Conservation (phyloP, 1,140 invertebrate genomes). For the Limonius californicus region DNA sequence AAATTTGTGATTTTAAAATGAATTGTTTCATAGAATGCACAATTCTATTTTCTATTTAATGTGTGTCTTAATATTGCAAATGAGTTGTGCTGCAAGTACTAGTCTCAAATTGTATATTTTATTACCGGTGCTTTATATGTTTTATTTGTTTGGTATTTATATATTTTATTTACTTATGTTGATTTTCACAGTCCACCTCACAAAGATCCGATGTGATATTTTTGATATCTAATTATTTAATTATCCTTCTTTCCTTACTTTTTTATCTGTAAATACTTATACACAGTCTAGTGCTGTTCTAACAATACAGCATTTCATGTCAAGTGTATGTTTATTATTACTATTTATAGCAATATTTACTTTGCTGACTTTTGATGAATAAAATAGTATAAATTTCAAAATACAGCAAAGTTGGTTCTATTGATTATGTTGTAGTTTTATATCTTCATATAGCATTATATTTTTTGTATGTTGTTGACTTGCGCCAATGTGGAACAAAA, state of each 20-base stretch:
- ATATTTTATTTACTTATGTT: slow-evolving; percentile 11
- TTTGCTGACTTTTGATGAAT: neutral
- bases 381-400: neutral
- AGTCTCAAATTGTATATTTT: slow-evolving; percentile 2
- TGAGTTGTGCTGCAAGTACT: slow-evolving; percentile 7
- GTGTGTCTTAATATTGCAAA: neutral
- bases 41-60: slow-evolving; percentile 3
- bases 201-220: slow-evolving; percentile 16
- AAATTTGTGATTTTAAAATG: too few relatives aligned
- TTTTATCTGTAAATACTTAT: neutral
- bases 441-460: slow-evolving; percentile 37
- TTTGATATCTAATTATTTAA: slow-evolving; percentile 10
- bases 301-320: slow-evolving; percentile 3
- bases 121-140: slow-evolving; percentile 1
- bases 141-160: slow-evolving; percentile 15
- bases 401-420: neutral
- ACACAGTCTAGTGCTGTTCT: neutral
- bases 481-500: slow-evolving; percentile 47
- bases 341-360: slow-evolving; percentile 5
- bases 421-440: slow-evolving; percentile 33
- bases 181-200: slow-evolving; percentile 9
- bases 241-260: slow-evolving; percentile 18
- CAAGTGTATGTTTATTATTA: slow-evolving; percentile 8
- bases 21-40: too few relatives aligned
- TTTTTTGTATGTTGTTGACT: slow-evolving; percentile 48